These are phyloP conservation scores for Macrotus californicus DNA, from an alignment of 2,113 vertebrate species.

Conservation along the genomic window DNA sequence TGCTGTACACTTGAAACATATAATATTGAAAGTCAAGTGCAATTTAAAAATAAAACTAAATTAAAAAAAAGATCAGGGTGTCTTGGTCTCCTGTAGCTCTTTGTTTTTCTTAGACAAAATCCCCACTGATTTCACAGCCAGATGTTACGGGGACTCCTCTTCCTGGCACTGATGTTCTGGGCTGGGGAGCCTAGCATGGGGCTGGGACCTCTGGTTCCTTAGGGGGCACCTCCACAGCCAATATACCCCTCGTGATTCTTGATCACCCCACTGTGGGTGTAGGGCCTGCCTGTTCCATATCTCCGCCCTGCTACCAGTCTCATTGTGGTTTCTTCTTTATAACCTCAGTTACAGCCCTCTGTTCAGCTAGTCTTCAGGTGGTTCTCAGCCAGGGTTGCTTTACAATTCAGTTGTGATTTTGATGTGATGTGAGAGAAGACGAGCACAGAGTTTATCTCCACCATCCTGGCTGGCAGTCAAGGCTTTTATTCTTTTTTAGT, in stretches of 20 bases:
- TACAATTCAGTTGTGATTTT: background rate
- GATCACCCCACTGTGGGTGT: background rate
- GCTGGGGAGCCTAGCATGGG: no score
- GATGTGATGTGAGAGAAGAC: background rate
- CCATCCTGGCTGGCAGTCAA: background rate
- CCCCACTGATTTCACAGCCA: background rate
- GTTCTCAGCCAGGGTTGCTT: background rate
- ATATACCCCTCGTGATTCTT: background rate
- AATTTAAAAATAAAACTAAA: background rate
- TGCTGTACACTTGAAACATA: background rate
- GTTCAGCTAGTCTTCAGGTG: background rate
- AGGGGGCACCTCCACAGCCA: background rate
- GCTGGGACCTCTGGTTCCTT: background rate
- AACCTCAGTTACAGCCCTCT: background rate
- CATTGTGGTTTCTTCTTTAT: background rate
- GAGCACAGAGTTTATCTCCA: background rate
- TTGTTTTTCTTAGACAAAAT: background rate
- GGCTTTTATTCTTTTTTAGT: background rate
- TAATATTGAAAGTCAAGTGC: background rate
- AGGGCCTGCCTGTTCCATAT: background rate
- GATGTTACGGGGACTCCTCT: background rate
- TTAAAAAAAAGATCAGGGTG: background rate
- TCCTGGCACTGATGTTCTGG: background rate
- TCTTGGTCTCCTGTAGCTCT: background rate
- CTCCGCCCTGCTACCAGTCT: background rate